Base-by-base conservation (phyloP, 1,140 invertebrate genomes). In the Pseudomyrmex gracilis region DNA sequence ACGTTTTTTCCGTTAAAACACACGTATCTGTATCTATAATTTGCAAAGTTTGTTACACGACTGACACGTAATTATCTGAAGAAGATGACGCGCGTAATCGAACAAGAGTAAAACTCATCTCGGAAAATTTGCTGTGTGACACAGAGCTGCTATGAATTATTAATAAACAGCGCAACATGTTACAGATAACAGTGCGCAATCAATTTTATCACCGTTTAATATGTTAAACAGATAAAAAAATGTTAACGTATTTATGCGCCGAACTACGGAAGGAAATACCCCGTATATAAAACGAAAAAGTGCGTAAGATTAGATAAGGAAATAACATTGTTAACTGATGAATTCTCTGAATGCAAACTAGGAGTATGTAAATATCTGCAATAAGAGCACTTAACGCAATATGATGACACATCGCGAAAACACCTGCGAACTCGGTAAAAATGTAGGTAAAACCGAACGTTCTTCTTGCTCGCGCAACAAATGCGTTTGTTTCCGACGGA, bases 341-440 rank as follows among this genome's bases (percentile, higher is more conserved):
- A 57, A 12, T 9, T 43, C 5, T 34, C 34, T 34, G 34, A 68
- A 55, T 53, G 13, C 7, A 34, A 9, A 51, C 43, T 17, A 1
- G 13, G 2, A 24, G 10, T 22, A 68, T 22, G 49, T 12, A 13
- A 4, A n/a, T 2, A 2, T 55, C 15, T 22, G 20, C 13, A 57
- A 63, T 20, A 45, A 47, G 43, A 22, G 1, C 49, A 13, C 43
- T 73, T n/a, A 10, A 12, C 10, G 34, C 34, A 47, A 43, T n/a
- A 17, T 9, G 64, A 78, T 70, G 76, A 80, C 76, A 22, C 66
- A 80, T 80, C 53, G 53, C 53, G 66, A 80, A 24, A 70, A 51
- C 22, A 20, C 34, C 3, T 43, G 64, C 43, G 5, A 70, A 70
- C 43, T 58, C 15, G 51, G 70, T 78, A 58, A 58, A n/a, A 70